Evolutionary conservation across 2,113 vertebrate genomes (phyloP).

Genomic region (Electrona antarctica): DNA sequence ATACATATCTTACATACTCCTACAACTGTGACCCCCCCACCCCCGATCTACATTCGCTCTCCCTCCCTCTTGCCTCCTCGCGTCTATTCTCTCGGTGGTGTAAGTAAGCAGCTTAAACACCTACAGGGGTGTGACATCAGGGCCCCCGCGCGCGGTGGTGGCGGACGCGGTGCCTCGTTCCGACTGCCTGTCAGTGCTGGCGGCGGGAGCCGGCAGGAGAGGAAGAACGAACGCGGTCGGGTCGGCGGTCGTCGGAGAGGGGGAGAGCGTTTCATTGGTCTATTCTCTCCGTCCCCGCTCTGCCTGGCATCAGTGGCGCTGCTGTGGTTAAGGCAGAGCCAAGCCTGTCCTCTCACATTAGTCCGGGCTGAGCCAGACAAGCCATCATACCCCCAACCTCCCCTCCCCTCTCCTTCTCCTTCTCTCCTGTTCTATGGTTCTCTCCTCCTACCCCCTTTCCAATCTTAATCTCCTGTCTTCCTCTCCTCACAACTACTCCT

Average conservation of each 20-base stretch:
- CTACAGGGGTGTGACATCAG: slow-evolving; percentile 78
- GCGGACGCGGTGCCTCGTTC: slow-evolving; percentile 29
- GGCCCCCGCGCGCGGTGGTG: slow-evolving; percentile 58
- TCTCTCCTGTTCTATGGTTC: slow-evolving; percentile 34
- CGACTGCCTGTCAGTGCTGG: slow-evolving; percentile 66
- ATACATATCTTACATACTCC: slow-evolving; percentile 65
- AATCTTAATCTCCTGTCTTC: neutral
- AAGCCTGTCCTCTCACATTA: slow-evolving; percentile 80
- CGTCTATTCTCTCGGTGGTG: slow-evolving; percentile 66
- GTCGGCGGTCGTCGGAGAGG: too few relatives aligned
- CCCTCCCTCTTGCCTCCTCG: slow-evolving; percentile 33
- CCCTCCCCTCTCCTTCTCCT: slow-evolving; percentile 49
- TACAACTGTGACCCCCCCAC: slow-evolving; percentile 67
- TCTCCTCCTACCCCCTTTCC: neutral
- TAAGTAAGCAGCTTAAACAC: slow-evolving; percentile 82
- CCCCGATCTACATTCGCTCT: slow-evolving; percentile 37
- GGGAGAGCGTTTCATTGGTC: slow-evolving; percentile 71
- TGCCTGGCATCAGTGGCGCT: slow-evolving; percentile 59
- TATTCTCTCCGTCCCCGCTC: slow-evolving; percentile 66
- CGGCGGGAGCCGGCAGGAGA: slow-evolving; percentile 11
- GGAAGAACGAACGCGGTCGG: too few relatives aligned
- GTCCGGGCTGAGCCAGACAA: slow-evolving; percentile 72
- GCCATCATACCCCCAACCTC: slow-evolving; percentile 52
- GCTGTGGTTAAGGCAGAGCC: slow-evolving; percentile 72
- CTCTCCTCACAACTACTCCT: neutral